These are phyloP conservation scores for Silurus meridionalis DNA, from an alignment of 2,113 vertebrate genomes.

Conservation along the genomic window DNA sequence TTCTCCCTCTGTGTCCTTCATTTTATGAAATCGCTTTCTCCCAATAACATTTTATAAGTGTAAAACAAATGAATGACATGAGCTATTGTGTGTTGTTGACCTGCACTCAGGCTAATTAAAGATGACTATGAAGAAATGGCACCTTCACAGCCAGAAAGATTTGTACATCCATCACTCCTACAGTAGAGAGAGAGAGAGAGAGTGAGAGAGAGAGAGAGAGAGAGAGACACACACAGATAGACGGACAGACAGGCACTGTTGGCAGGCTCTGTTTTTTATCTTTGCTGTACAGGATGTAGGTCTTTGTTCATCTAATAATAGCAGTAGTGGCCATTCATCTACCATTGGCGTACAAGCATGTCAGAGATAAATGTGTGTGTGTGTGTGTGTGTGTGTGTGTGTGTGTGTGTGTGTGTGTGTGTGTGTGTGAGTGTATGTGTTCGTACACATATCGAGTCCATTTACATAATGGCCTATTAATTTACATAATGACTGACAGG, in stretches of 20 bases:
- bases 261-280: constrained; percentile 19
- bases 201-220: neutral
- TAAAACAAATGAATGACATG: neutral
- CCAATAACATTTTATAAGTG: neutral
- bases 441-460: neutral
- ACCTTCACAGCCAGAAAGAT: constrained; percentile 19
- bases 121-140: constrained; percentile 24
- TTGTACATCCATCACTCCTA: constrained; percentile 26
- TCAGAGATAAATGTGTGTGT: neutral
- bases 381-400: neutral
- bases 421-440: neutral
- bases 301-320: constrained; percentile 21
- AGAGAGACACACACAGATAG: neutral
- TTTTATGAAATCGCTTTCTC: neutral
- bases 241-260: neutral
- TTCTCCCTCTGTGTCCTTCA: neutral
- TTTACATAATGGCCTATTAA: neutral
- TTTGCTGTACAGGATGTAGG: constrained; percentile 7
- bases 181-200: neutral
- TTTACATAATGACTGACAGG: neutral
- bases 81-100: neutral
- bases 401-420: neutral
- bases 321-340: constrained; percentile 38
- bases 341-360: neutral
- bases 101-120: constrained; percentile 33